Conservation (phyloP, 64 coral and sea anemone species). For the Porites australiensis region DNA sequence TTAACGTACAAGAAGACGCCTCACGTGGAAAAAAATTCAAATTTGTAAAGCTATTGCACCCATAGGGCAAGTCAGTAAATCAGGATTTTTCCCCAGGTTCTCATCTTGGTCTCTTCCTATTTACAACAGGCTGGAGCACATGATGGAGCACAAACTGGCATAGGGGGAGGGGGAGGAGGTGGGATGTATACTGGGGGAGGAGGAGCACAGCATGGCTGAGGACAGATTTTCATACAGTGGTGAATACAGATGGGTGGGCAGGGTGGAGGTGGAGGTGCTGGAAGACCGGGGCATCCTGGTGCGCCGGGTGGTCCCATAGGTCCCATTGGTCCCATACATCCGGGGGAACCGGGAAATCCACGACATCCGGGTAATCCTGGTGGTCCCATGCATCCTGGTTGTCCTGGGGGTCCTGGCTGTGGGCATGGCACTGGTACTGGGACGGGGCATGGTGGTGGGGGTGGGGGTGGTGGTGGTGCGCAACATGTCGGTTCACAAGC, state of each 20-base stretch:
- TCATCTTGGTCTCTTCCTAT: slow-evolving; percentile 19
- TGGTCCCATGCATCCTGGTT: slow-evolving; percentile 87
- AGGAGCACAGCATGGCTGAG: slow-evolving; percentile 73
- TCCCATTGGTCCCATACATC: slow-evolving; percentile 90
- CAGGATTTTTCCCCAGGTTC: not conserved
- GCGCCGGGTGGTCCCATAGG: slow-evolving; percentile 84
- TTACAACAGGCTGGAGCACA: slow-evolving; percentile 85
- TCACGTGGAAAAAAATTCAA: not conserved
- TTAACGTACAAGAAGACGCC: not conserved
- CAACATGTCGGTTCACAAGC: slow-evolving; percentile 56
- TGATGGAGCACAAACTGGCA: slow-evolving; percentile 75
- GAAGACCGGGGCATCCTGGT: slow-evolving; percentile 84
- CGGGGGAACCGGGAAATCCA: slow-evolving; percentile 66
- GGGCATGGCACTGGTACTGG: slow-evolving; percentile 60
- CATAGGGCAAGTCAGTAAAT: not conserved
- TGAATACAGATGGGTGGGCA: slow-evolving; percentile 98
- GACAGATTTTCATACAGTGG: slow-evolving; percentile 97
- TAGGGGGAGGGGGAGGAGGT: slow-evolving; percentile 60
- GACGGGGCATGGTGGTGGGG: slow-evolving; percentile 43
- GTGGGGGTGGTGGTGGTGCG: slow-evolving; percentile 36
- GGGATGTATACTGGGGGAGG: slow-evolving; percentile 43
- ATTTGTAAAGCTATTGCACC: not conserved
- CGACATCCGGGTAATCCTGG: slow-evolving; percentile 89
- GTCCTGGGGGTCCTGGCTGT: slow-evolving; percentile 81
- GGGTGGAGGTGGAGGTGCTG: slow-evolving; percentile 90